phyloP scores from a whole-genome alignment of 2,888 invertebrate species.

The Magallana nippona region DNA sequence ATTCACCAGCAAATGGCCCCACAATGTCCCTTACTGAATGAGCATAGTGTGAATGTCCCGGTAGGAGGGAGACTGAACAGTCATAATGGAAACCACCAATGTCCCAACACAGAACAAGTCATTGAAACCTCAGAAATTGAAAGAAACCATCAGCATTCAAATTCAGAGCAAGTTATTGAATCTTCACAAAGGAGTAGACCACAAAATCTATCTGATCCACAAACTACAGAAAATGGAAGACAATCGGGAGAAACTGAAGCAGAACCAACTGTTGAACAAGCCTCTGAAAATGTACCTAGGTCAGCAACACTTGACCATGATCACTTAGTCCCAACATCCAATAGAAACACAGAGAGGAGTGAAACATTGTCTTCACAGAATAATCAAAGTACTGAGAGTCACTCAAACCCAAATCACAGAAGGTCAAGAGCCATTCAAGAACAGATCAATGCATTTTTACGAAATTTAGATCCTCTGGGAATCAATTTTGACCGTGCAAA shows the following conservation, averaged over 20 bases:
- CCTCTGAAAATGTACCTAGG: no score
- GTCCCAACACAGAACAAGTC: not conserved
- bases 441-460: not conserved
- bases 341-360: no score
- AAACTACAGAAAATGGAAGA: no score
- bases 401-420: not conserved
- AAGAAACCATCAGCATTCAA: no score
- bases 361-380: not conserved
- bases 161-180: no score
- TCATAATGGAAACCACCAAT: not conserved
- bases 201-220: no score
- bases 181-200: no score
- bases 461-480: constrained; percentile 30
- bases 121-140: no score
- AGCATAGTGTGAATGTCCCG: not conserved
- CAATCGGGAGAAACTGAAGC: no score
- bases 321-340: no score
- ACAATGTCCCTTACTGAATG: not conserved
- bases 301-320: no score
- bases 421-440: constrained; percentile 1
- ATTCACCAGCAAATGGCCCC: constrained; percentile 27
- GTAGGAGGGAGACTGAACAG: not conserved
- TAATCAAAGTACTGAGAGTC: not conserved
- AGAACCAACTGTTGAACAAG: no score
- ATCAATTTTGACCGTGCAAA: constrained; percentile 39